Conservation (phyloP, 2,888 invertebrate genomes). For the Troglohyphantes excavatus region DNA sequence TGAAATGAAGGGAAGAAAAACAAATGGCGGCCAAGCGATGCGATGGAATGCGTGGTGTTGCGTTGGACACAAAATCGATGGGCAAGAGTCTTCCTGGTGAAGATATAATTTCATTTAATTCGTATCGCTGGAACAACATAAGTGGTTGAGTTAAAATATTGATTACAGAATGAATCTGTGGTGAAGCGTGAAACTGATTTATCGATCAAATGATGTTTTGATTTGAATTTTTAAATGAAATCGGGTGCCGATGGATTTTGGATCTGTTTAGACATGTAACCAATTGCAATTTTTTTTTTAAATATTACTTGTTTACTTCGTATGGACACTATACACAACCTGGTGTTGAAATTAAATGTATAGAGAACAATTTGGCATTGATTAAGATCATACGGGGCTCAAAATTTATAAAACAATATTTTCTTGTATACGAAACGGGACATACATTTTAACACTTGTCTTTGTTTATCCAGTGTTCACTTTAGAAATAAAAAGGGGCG, state of each 20-base stretch:
- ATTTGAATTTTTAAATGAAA: background rate
- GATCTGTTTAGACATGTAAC: too few relatives aligned
- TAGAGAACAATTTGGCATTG: too few relatives aligned
- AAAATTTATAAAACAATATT: too few relatives aligned
- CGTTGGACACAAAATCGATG: conserved; percentile 37
- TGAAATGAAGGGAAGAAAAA: background rate
- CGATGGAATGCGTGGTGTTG: conserved; percentile 19
- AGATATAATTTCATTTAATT: conserved; percentile 57
- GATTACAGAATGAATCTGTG: conserved; percentile 10
- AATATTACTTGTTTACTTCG: too few relatives aligned
- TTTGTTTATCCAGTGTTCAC: too few relatives aligned
- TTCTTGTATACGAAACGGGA: too few relatives aligned
- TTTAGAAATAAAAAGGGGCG: too few relatives aligned
- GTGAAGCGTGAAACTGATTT: background rate
- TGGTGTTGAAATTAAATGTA: too few relatives aligned
- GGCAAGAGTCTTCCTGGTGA: conserved; percentile 14
- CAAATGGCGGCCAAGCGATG: background rate
- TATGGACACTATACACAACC: too few relatives aligned
- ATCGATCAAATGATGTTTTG: background rate
- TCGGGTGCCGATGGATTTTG: background rate
- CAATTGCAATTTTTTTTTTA: too few relatives aligned
- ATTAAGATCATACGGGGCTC: too few relatives aligned
- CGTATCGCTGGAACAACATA: background rate
- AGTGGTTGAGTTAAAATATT: conserved; percentile 34
- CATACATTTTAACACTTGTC: too few relatives aligned